Evolutionary conservation across 2,113 vertebrate genomes (phyloP).

Genomic region (Nycticorax nycticorax): DNA sequence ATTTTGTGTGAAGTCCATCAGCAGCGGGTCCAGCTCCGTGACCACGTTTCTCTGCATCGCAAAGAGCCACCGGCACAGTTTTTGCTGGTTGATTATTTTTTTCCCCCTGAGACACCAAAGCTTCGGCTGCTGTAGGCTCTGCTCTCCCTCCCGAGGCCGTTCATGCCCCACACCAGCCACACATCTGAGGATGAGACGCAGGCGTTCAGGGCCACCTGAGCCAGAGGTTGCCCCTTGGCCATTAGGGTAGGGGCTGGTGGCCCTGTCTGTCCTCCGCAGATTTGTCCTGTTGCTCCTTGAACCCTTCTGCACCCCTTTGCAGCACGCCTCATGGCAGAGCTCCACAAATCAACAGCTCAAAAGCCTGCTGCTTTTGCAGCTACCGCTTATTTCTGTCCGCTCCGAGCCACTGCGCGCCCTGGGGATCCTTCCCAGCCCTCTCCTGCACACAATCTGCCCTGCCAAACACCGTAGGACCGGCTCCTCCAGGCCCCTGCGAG

Average conservation of each 20-base stretch:
- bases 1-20: neutral
- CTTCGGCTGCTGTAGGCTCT: neutral
- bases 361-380: neutral
- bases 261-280: neutral
- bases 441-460: neutral
- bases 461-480: neutral
- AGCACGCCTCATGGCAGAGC: neutral
- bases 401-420: neutral
- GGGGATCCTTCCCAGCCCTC: neutral
- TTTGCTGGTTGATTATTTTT: neutral
- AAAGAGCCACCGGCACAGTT: neutral
- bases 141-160: neutral
- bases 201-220: neutral
- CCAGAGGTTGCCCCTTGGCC: neutral
- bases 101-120: neutral
- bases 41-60: neutral
- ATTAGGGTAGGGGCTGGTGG: neutral
- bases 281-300: neutral
- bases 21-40: slow-evolving; percentile 11
- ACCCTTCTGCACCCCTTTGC: neutral
- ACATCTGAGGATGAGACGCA: neutral
- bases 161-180: neutral
- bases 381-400: neutral
- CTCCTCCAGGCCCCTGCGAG: neutral
- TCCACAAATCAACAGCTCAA: neutral